phyloP scores from a whole-genome alignment of 2,113 vertebrate species.

The Ophthalmolycus amberensis region DNA sequence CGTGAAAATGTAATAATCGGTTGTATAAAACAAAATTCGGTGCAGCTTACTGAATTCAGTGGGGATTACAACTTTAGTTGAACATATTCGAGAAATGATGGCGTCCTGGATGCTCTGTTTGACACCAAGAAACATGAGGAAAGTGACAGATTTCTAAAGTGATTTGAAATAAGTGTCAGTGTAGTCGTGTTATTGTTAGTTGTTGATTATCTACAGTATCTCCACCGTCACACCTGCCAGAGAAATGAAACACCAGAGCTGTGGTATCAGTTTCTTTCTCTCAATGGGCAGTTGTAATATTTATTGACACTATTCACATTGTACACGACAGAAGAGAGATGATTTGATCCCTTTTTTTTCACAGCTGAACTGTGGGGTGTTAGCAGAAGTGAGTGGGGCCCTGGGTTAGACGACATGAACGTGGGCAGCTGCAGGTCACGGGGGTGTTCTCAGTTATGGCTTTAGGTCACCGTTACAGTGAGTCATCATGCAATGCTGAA shows the following conservation, averaged over 20 bases:
- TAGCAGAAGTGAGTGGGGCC: constrained; percentile 20
- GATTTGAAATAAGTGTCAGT: background rate
- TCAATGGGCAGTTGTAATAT: constrained; percentile 45
- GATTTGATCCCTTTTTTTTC: constrained; percentile 32
- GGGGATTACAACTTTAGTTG: background rate
- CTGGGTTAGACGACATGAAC: constrained; percentile 9
- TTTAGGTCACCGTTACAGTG: constrained; percentile 72
- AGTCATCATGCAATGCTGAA: constrained; percentile 73
- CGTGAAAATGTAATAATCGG: constrained; percentile 52
- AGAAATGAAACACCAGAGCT: constrained; percentile 26
- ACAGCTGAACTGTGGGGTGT: constrained; percentile 39
- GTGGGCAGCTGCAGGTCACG: constrained; percentile 27
- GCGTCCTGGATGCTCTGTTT: constrained; percentile 36
- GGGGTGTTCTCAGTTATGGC: constrained; percentile 67
- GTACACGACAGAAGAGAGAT: background rate
- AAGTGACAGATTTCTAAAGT: background rate
- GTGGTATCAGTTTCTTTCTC: background rate
- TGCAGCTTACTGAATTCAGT: constrained; percentile 46
- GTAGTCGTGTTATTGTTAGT: constrained; percentile 11
- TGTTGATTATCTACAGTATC: constrained; percentile 54
- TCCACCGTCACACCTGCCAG: constrained; percentile 12
- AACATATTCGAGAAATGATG: constrained; percentile 30
- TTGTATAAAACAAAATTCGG: constrained; percentile 53
- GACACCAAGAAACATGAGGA: constrained; percentile 17
- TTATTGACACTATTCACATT: constrained; percentile 50